Evolutionary conservation across 2,113 vertebrate genomes (phyloP).

Genomic region (Hippocampus barbouri): DNA sequence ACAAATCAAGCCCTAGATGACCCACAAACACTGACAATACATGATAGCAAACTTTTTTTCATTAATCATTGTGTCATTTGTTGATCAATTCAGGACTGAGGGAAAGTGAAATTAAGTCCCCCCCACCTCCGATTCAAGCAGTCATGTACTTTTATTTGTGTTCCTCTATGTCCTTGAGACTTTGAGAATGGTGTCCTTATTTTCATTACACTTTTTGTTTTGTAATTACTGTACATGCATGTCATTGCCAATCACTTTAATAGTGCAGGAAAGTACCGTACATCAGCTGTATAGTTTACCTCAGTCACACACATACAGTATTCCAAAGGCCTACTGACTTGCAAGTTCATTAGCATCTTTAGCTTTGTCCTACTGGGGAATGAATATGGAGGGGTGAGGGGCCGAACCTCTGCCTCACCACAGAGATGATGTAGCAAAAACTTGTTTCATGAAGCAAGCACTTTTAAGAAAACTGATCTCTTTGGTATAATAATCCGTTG

Average conservation of each 20-base stretch:
- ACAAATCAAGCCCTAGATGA: not conserved
- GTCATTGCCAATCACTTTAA: not conserved
- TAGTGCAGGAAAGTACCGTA: not conserved
- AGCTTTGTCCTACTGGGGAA: conserved; percentile 34
- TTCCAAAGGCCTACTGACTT: conserved; percentile 23
- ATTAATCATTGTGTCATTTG: not conserved
- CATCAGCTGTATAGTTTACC: not conserved
- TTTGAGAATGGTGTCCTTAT: not conserved
- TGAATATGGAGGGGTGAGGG: conserved; percentile 25
- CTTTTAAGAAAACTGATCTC: conserved; percentile 68
- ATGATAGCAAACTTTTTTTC: not conserved
- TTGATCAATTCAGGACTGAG: not conserved
- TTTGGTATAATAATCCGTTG: conserved; percentile 59
- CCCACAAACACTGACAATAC: not conserved
- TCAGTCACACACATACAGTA: conserved; percentile 12
- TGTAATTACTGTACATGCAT: not conserved
- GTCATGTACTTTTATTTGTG: not conserved
- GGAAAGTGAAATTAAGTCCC: not conserved
- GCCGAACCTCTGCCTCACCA: conserved; percentile 31
- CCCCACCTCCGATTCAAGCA: not conserved
- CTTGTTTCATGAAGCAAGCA: conserved; percentile 70
- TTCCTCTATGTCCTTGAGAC: not conserved
- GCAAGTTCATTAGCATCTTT: conserved; percentile 41
- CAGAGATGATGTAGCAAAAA: conserved; percentile 67
- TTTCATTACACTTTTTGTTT: not conserved